Evolutionary conservation across 2,888 invertebrate species (phyloP), one percentile per base, ranked within the genome.

Genomic region (Drosophila nigricruria): DNA sequence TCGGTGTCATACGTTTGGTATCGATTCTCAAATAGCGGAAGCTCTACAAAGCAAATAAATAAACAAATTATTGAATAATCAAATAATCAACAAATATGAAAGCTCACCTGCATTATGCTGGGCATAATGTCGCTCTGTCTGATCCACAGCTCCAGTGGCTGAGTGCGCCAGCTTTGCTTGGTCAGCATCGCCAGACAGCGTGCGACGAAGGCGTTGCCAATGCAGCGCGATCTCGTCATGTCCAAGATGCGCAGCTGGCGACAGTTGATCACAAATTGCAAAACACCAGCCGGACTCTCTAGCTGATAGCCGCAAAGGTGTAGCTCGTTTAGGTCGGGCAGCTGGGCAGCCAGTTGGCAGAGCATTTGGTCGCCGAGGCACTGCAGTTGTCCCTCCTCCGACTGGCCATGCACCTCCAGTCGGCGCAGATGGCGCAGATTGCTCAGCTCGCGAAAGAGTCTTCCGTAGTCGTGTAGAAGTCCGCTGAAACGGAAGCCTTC

Each of bases 401-500:
- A 36, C 14, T 70, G 79, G 1, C 79, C 73, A 5, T 83, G 77
- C 25, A 90, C 59, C 34, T 82, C 87, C 18, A 90, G 49, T 5
- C 77, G 68, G 1, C 70, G 75, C 23, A 90, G 61, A 10, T 78
- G 73, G 0, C 68, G 69, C 32, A 90, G 77, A 56, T 91, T 71
- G 9, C 73, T 65, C 14, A 90, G 65, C 53, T 90, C 90, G 0
- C 71, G 69, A 56, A 88, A 89, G 57, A 90, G 87, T 5, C 91
- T 67, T 0, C 63, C 83, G 18, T 90, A 85, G 52, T 90, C 91
- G 25, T 89, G 85, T 0, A 91, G 63, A 0, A 81, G 54, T 0
- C 91, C 91, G 43, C 77, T 83, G 34, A 89, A 90, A 18, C 90
- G 82, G 20, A 90, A 90, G 0, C 85, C 90, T 27, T 81, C 85